Evolutionary conservation across 2,113 vertebrate species (phyloP).

Genomic region (Phylloscopus trochilus): DNA sequence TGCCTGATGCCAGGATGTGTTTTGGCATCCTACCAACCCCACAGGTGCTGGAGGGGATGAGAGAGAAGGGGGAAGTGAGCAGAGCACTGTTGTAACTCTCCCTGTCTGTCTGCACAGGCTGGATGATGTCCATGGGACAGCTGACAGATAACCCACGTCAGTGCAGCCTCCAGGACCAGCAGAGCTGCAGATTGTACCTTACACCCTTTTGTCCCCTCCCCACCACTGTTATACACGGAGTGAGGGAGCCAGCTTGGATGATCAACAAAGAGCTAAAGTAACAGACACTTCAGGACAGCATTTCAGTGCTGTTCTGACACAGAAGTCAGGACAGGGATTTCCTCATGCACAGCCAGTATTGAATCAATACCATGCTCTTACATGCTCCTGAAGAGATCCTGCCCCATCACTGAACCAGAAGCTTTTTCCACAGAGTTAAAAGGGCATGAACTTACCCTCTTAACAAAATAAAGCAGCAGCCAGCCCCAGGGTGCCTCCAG

Average conservation of each 20-base stretch:
- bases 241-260: background rate
- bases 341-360: background rate
- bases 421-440: background rate
- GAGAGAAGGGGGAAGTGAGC: background rate
- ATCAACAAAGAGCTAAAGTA: background rate
- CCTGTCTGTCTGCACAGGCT: background rate
- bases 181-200: background rate
- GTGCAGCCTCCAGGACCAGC: background rate
- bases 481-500: background rate
- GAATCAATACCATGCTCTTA: background rate
- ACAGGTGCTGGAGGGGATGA: background rate
- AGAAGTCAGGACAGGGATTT: background rate
- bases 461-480: background rate
- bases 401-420: background rate
- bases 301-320: background rate
- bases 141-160: background rate
- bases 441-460: background rate
- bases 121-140: rapidly evolving
- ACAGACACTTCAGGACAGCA: background rate
- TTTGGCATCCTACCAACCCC: background rate
- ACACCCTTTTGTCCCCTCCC: background rate
- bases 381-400: background rate
- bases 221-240: rapidly evolving
- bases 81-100: background rate
- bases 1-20: background rate